Percentiles rank a stretch among this genome's conserved stretches.
Evolutionary conservation across 2,888 invertebrate species (phyloP).

Genomic region (Trissolcus japonicus): DNA sequence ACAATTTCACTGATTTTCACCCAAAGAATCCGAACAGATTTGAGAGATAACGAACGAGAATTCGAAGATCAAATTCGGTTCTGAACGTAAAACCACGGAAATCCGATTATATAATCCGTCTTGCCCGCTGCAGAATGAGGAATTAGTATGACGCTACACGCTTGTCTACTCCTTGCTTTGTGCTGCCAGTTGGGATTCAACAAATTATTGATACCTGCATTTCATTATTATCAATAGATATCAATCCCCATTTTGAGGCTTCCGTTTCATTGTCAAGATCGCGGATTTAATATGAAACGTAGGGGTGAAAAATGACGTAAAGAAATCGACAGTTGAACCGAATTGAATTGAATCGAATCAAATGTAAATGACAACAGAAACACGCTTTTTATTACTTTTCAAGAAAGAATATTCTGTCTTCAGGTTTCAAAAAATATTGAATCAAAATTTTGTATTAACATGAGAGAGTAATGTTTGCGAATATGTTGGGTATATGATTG

Average conservation of each 20-base stretch:
- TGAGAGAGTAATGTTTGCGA: too few relatives aligned
- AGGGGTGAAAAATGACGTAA: slow-evolving; percentile 27
- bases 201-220: slow-evolving; percentile 47
- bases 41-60: slow-evolving; percentile 42
- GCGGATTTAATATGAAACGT: slow-evolving; percentile 12
- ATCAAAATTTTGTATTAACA: too few relatives aligned
- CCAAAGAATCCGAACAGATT: slow-evolving; percentile 34
- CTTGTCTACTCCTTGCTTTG: slow-evolving; percentile 50
- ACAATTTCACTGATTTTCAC: background rate
- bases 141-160: slow-evolving; percentile 50
- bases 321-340: slow-evolving; percentile 21
- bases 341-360: too few relatives aligned
- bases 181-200: slow-evolving; percentile 28
- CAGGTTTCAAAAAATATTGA: too few relatives aligned
- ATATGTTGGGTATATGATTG: too few relatives aligned
- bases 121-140: slow-evolving; percentile 47
- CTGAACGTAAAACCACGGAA: slow-evolving; percentile 41
- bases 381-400: too few relatives aligned
- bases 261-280: slow-evolving; percentile 13
- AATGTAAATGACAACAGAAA: too few relatives aligned
- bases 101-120: slow-evolving; percentile 55
- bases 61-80: slow-evolving; percentile 51
- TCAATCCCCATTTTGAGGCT: slow-evolving; percentile 28
- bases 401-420: too few relatives aligned
- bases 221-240: slow-evolving; percentile 31